These are phyloP conservation scores for Luffia ferchaultella DNA, from an alignment of 2,888 invertebrate species.

Conservation along the genomic window DNA sequence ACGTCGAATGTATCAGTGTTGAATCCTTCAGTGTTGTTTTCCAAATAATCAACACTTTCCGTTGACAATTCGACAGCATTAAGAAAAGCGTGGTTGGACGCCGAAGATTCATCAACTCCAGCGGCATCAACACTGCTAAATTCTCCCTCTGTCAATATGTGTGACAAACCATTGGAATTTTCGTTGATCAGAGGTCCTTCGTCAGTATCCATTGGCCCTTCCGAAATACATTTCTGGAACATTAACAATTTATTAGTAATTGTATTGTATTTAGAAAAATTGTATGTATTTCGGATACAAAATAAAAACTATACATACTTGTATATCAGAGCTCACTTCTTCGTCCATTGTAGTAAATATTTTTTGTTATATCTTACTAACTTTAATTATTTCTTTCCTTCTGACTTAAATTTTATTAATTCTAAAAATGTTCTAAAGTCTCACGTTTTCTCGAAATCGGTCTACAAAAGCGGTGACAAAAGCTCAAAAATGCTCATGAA, in stretches of 20 bases:
- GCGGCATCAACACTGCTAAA: constrained; percentile 53
- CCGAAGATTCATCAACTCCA: constrained; percentile 49
- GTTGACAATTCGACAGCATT: constrained; percentile 56
- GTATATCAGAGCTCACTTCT: constrained; percentile 48
- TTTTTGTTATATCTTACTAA: constrained; percentile 3
- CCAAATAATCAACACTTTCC: constrained; percentile 54
- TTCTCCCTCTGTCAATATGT: constrained; percentile 51
- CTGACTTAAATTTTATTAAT: too few species aligned
- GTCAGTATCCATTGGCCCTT: constrained; percentile 50
- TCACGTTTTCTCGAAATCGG: too few species aligned
- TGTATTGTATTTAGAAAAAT: too few species aligned
- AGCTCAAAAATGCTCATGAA: too few species aligned
- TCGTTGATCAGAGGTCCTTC: constrained; percentile 54
- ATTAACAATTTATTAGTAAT: too few species aligned
- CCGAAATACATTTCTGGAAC: constrained; percentile 39
- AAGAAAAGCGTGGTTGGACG: constrained; percentile 53
- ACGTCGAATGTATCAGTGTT: constrained; percentile 48
- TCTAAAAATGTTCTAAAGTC: too few species aligned
- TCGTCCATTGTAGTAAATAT: constrained; percentile 28
- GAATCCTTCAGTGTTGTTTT: constrained; percentile 42
- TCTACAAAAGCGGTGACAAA: too few species aligned
- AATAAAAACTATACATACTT: constrained; percentile 27
- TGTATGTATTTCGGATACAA: too few species aligned
- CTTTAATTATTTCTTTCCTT: too few species aligned
- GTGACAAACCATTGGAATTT: constrained; percentile 54